A percentile compares a stretch with the other conserved stretches of the same genome.
Conservation (phyloP, 2,113 vertebrate genomes). For the Rhabdornis inornatus region DNA sequence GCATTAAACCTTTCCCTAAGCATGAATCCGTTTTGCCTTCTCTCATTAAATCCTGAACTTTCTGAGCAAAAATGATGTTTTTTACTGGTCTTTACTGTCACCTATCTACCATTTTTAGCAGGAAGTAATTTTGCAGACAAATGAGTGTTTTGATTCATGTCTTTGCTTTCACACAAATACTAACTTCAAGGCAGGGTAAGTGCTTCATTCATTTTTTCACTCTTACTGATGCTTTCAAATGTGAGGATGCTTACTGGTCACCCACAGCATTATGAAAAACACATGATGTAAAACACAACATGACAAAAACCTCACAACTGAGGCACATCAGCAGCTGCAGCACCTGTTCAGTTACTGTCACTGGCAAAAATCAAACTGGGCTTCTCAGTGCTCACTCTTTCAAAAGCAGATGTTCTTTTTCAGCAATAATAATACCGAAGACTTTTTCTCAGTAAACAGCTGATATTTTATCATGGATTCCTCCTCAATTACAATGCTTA, state of each 20-base stretch:
- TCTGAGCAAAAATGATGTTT: neutral
- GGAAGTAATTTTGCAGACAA: neutral
- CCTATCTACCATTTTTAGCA: neutral
- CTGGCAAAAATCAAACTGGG: neutral
- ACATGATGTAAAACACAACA: fast-evolving
- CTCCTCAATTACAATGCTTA: neutral
- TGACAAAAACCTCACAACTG: neutral
- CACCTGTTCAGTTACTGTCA: neutral
- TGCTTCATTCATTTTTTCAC: neutral
- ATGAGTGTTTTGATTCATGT: neutral
- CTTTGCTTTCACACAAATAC: neutral
- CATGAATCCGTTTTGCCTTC: neutral
- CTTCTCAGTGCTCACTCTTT: neutral
- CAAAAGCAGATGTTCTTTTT: neutral
- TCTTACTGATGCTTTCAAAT: neutral
- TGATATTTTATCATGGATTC: neutral
- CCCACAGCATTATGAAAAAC: neutral
- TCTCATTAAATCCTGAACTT: neutral
- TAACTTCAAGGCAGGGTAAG: neutral
- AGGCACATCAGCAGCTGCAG: neutral
- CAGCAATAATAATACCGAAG: neutral
- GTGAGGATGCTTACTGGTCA: neutral
- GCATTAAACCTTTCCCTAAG: neutral
- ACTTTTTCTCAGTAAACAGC: neutral
- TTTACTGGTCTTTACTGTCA: neutral